Evolutionary conservation across 2,113 vertebrate genomes (phyloP), one percentile per base, ranked within the genome.

Genomic region (Mixornis gularis): DNA sequence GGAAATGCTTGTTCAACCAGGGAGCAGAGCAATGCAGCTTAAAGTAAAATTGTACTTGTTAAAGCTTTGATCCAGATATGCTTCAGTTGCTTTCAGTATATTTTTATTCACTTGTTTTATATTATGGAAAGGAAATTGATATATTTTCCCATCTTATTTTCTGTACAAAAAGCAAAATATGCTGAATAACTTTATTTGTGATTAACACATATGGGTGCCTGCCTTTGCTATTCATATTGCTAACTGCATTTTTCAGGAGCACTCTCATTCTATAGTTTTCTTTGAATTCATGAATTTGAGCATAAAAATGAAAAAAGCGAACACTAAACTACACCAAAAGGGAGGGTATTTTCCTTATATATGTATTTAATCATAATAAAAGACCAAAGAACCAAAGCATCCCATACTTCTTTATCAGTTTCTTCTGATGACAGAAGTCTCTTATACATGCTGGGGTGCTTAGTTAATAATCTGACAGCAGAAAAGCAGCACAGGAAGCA

Each of bases 51-150:
- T 71, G 65, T 65, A 21, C 56, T 92, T 84, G 41, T 76, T 79
- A 89, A 85, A 86, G 9, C 44, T 93, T 88, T 96, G 90, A 80
- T 83, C 74, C 56, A 87, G 49, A 82, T 94, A 69, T 17, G 34
- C 29, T 68, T 86, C 66, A 65, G 41, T 82, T 86, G 49, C 34
- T 85, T 82, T 77, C 69, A 81, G 18, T 69, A 58, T 89, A 38
- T 70, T 91, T 86, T 60, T 76, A 56, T 76, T 91, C 48, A 73
- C 2, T 13, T 20, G 7, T 51, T 91, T 94, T 79, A 70, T 91
- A 15, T 71, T 92, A 41, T 59, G 68, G 62, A 74, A 81, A 69
- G 22, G 51, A 86, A 92, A 87, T 26, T 4, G 51, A 79, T 88
- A 24, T 46, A 55, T 85, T 90, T 95, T 73, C 9, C 16, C 15